Evolutionary conservation across 2,113 vertebrate species (phyloP), one percentile per base, ranked within the genome.

Genomic region (Microcebus ravelobensis): DNA sequence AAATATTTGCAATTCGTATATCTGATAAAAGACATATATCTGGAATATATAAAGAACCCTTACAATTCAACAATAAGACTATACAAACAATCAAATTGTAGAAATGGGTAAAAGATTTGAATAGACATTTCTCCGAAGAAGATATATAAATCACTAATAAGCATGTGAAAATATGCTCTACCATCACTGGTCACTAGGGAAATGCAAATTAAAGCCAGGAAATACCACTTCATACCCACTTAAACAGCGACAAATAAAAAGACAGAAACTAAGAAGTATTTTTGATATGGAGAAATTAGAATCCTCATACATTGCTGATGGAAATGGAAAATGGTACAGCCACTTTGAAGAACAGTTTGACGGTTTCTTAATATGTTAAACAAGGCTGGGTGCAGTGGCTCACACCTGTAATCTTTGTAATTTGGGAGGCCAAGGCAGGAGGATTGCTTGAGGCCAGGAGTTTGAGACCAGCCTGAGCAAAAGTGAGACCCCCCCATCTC

Each of bases 281-380:
- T 73, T 76, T 76, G 9, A 80, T 36, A 29, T 55, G 18, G 25
- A 63, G 81, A 87, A 86, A 50, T 90, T 8, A 74, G 86, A 88
- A 87, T 52, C 42, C 18, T 74, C 67, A 83, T 20, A 94, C 31
- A 88, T 1, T 70, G 61, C 74, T 68, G n/a, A 74, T 63, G 31
- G 23, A 42, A 94, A 88, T 70, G 8, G 13, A 87, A 93, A 82
- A 95, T 93, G n/a, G 57, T 63, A 0, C 27, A 71, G 70, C 17
- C 45, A 65, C 52, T 93, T 45, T 70, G 82, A 45, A 57, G 52
- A 85, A 73, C 8, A 89, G 67, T 80, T 84, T 80, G 48, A 34
- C 21, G 63, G 15, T 63, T 95, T 95, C 80, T 68, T 90, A 74
- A 45, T 65, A 96, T 12, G 55, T 65, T 83, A 84, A 94, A n/a